phyloP scores from a whole-genome alignment of 2,888 invertebrate species.

The Trichopria drosophilae region DNA sequence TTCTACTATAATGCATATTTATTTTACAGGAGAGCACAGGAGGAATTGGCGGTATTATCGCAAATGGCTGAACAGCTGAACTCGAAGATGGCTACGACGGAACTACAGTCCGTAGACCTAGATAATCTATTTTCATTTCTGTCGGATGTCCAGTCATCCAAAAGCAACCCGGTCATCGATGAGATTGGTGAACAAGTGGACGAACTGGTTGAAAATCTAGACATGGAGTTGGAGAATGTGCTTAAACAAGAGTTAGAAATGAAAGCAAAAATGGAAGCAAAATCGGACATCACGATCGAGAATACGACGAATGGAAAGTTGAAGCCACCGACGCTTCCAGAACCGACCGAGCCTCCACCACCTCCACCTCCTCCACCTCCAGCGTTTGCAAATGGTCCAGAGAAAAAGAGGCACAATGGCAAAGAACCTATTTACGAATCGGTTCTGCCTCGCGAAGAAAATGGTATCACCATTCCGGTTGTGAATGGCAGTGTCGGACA shows the following conservation, averaged over 20 bases:
- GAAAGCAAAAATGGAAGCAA: slow-evolving; percentile 31
- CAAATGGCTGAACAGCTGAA: slow-evolving; percentile 75
- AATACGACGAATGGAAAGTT: slow-evolving; percentile 49
- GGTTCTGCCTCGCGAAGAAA: slow-evolving; percentile 72
- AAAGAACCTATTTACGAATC: slow-evolving; percentile 85
- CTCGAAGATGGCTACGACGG: slow-evolving; percentile 62
- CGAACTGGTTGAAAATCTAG: slow-evolving; percentile 77
- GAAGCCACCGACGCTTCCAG: slow-evolving; percentile 70
- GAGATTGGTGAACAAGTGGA: slow-evolving; percentile 86
- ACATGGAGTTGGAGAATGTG: slow-evolving; percentile 74
- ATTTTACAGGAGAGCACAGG: slow-evolving; percentile 66
- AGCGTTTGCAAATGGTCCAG: neutral
- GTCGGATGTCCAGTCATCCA: slow-evolving; percentile 71
- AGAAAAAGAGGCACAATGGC: too few species aligned
- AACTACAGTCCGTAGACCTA: slow-evolving; percentile 77
- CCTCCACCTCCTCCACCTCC: slow-evolving; percentile 66
- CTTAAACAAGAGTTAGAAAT: slow-evolving; percentile 63
- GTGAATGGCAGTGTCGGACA: slow-evolving; percentile 44
- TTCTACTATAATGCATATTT: too few species aligned
- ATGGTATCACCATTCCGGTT: slow-evolving; percentile 45
- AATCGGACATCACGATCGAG: slow-evolving; percentile 22
- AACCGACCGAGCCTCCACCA: slow-evolving; percentile 76
- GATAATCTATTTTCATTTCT: slow-evolving; percentile 90
- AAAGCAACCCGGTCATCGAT: slow-evolving; percentile 71
- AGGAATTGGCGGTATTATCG: slow-evolving; percentile 71